A percentile compares a stretch with the other conserved stretches of the same genome.
Evolutionary conservation across 2,113 vertebrate species (phyloP).

Genomic region (Meleagris gallopavo): DNA sequence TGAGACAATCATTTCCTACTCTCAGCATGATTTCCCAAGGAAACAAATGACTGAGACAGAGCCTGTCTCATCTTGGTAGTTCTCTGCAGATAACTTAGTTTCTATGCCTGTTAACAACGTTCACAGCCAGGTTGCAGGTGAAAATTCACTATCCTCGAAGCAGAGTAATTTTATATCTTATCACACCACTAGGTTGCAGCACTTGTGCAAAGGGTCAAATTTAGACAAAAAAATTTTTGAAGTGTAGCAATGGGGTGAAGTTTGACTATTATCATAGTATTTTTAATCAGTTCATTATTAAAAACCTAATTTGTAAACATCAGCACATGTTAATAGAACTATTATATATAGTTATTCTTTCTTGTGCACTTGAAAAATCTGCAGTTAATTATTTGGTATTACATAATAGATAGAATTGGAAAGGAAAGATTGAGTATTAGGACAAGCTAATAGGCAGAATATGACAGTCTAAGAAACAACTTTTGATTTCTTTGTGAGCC

Average conservation of each 20-base stretch:
- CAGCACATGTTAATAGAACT: background rate
- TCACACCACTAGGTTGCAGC: slow-evolving; percentile 76
- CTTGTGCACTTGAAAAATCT: background rate
- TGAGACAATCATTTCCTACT: slow-evolving; percentile 32
- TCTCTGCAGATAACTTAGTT: slow-evolving; percentile 36
- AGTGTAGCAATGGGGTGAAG: background rate
- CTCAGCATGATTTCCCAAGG: background rate
- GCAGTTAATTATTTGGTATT: background rate
- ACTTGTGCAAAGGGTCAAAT: background rate
- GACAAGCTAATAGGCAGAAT: background rate
- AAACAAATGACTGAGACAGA: slow-evolving; percentile 12
- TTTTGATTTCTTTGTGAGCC: background rate
- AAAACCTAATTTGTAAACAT: background rate
- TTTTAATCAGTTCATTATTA: slow-evolving; percentile 3
- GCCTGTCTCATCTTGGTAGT: background rate
- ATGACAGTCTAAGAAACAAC: background rate
- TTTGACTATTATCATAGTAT: background rate
- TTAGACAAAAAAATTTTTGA: background rate
- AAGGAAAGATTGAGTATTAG: background rate
- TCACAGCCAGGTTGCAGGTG: slow-evolving; percentile 9
- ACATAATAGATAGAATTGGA: background rate
- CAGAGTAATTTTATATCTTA: slow-evolving; percentile 34
- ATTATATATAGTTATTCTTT: no score
- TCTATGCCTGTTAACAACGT: slow-evolving; percentile 18
- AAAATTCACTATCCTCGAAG: background rate